Base-by-base conservation (phyloP, 1,140 invertebrate genomes). In the Dendroctonus valens region DNA sequence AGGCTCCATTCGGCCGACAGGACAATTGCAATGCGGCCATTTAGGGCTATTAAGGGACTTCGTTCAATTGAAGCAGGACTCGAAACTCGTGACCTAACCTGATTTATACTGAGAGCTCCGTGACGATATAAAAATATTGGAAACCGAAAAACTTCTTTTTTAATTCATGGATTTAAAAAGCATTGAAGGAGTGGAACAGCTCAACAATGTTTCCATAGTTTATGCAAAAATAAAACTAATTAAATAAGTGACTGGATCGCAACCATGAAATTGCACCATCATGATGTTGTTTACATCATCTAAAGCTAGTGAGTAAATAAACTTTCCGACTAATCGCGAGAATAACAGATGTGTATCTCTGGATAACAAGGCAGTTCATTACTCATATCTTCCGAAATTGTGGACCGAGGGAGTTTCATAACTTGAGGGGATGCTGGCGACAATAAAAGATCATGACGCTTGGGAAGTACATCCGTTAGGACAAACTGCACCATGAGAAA, bases 351-450 rank as follows among this genome's bases (percentile, higher is more conserved):
- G 65, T 61, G 65, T 60, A 61, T 67, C 58, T 61, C 58, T 61
- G 59, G 65, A 67, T 67, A 67, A 67, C 65, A 61, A 61, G 59
- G 59, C 65, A 60, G 59, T 67, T 67, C 58, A 67, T 67, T 60
- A 67, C 65, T 67, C 65, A 67, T 67, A 67, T 67, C 55, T 67
- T 53, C 41, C 52, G 65, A 60, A 54, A 67, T 50, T 51, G 53
- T 52, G 65, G 50, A 52, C 53, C 42, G 65, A 67, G 53, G 50
- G 38, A 15, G 63, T 67, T 67, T 67, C 57, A 48, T 46, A 67
- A 67, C 65, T 59, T 59, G 41, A 57, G 57, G 65, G 65, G 63
- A 65, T 65, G 63, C 55, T 58, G 53, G 41, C 52, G 57, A 67
- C 65, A 67, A 59, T 60, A 67, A 67, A 67, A 59, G 55, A 67